Base-by-base conservation (phyloP, 1,140 invertebrate genomes). In the Trypoxylus dichotomus region DNA sequence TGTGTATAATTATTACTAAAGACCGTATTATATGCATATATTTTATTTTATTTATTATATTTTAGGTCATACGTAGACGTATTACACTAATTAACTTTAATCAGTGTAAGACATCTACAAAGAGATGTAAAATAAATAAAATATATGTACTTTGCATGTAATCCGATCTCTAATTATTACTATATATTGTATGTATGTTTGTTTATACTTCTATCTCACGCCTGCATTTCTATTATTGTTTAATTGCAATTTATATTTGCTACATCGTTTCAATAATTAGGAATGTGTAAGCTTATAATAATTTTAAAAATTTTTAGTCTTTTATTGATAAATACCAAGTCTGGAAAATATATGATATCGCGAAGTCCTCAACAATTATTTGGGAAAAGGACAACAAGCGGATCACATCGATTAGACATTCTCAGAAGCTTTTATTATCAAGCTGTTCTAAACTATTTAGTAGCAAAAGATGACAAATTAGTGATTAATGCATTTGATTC, bases 351-450 rank as follows among this genome's bases (percentile, higher is more conserved):
- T 86, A 88, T 93, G 58, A 89, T 93, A 77, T 90, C 90, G n/a
- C 88, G 89, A 75, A 92, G 91, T 80, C 84, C 90, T 10, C 88
- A 90, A 78, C 88, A 90, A 79, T 78, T 85, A 10, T 88, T 87
- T 63, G 89, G 85, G 76, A 86, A 84, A 81, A 85, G 87, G 72
- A 85, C 84, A 24, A 87, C 86, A 79, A 89, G 87, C 58, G 89
- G 88, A 0, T 88, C 89, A 5, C 91, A 93, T 79, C 87, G 89
- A 79, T 86, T 92, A 76, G 92, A 94, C 84, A 91, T 93, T 77
- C 84, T 95, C 21, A 85, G 91, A 79, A 93, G 92, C 25, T 94
- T 94, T 86, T 94, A 92, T 84, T 88, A 94, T 79, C 90, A 92
- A 81, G 87, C 89, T 5, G 90, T 90, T 2, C 74, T 83, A 79